Evolutionary conservation across 1,140 invertebrate genomes (phyloP).

Genomic region (Drosophila suzukii): DNA sequence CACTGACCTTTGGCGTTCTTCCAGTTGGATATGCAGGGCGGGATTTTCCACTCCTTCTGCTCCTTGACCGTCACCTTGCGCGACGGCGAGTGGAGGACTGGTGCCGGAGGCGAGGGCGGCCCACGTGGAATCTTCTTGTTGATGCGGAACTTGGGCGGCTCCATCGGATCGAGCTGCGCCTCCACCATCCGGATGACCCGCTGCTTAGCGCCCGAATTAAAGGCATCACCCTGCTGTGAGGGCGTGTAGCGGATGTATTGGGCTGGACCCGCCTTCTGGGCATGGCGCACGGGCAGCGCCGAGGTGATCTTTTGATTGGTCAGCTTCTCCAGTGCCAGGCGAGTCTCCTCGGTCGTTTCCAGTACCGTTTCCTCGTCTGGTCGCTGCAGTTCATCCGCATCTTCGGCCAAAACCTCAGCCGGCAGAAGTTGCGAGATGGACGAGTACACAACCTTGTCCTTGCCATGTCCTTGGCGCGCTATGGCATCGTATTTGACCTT

Average conservation of each 20-base stretch:
- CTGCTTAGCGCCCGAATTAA: slow-evolving; percentile 99
- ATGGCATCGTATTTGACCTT: slow-evolving; percentile 99
- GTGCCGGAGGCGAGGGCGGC: slow-evolving; percentile 98
- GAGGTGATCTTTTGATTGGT: slow-evolving; percentile 96
- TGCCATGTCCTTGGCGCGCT: slow-evolving; percentile 96
- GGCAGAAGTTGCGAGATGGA: slow-evolving; percentile 97
- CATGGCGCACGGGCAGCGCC: slow-evolving; percentile 96
- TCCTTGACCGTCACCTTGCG: slow-evolving; percentile 99
- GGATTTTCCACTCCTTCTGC: slow-evolving; percentile 99
- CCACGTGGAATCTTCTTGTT: slow-evolving; percentile 98
- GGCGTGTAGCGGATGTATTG: slow-evolving; percentile 99
- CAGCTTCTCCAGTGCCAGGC: slow-evolving; percentile 93
- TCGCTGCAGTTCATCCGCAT: slow-evolving; percentile 94
- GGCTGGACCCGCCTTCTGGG: slow-evolving; percentile 95
- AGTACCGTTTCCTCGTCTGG: slow-evolving; percentile 94
- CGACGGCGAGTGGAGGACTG: slow-evolving; percentile 96
- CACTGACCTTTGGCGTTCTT: slow-evolving; percentile 95
- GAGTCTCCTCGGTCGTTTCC: slow-evolving; percentile 94
- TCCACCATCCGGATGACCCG: slow-evolving; percentile 98
- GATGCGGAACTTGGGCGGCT: slow-evolving; percentile 98
- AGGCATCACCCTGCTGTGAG: slow-evolving; percentile 97
- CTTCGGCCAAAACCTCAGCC: slow-evolving; percentile 95
- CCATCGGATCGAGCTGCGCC: slow-evolving; percentile 98
- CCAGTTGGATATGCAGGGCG: slow-evolving; percentile 99
- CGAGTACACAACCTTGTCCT: slow-evolving; percentile 99